Percentiles rank a stretch among this genome's conserved stretches.
Conservation (phyloP, 2,797 vertebrate species). For the Argya squamiceps region DNA sequence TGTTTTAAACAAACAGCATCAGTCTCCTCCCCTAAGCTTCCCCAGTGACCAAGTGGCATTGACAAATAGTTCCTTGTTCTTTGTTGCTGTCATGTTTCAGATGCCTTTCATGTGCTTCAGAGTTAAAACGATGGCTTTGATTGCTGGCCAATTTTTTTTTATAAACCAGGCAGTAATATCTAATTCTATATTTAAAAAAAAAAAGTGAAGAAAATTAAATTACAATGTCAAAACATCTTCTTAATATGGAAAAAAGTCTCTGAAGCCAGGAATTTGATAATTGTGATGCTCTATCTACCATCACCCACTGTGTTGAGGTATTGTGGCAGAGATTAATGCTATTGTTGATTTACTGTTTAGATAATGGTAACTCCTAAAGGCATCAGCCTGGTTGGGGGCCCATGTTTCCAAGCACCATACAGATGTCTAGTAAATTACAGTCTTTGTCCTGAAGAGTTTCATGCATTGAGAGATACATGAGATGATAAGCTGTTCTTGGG, state of each 20-base stretch:
- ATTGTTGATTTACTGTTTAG: slow-evolving; percentile 10
- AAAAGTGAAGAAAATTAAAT: slow-evolving; percentile 45
- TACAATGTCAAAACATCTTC: neutral
- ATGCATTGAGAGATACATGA: neutral
- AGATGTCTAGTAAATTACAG: neutral
- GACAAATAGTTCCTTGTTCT: slow-evolving; percentile 53
- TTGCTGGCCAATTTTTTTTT: slow-evolving; percentile 23
- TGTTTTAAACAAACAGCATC: slow-evolving; percentile 59
- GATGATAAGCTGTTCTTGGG: neutral
- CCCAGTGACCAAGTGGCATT: slow-evolving; percentile 23
- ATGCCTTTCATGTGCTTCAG: slow-evolving; percentile 51
- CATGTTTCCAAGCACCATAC: neutral
- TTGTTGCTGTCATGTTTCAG: slow-evolving; percentile 35
- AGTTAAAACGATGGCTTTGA: slow-evolving; percentile 56
- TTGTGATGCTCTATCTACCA: neutral
- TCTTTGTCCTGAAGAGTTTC: neutral
- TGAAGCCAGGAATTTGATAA: slow-evolving; percentile 23
- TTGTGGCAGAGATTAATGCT: neutral
- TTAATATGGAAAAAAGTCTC: neutral
- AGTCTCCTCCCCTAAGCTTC: slow-evolving; percentile 41
- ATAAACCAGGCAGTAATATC: slow-evolving; percentile 34
- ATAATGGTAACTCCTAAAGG: neutral
- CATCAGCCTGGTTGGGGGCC: neutral
- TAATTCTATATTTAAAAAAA: slow-evolving; percentile 31
- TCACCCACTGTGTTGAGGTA: neutral